Evolutionary conservation across 2,888 invertebrate species (phyloP).

Genomic region (Synanthedon formicaeformis): DNA sequence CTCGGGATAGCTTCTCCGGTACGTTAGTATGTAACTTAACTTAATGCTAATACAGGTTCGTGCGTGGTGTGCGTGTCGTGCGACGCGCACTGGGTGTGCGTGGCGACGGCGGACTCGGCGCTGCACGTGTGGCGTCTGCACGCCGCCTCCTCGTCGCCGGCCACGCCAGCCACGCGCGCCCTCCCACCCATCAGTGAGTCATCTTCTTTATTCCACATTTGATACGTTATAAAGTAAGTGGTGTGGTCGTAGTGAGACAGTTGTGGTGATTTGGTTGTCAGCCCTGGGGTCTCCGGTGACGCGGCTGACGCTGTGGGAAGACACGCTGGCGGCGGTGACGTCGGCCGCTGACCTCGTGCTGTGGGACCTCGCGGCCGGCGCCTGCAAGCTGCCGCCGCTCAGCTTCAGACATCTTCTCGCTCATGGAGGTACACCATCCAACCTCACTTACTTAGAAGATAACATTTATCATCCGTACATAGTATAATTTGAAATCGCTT

Average conservation of each 20-base stretch:
- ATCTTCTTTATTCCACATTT: too few relatives aligned
- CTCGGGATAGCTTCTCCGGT: too few relatives aligned
- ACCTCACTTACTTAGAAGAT: background rate
- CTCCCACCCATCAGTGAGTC: constrained; percentile 67
- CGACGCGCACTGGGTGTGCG: constrained; percentile 71
- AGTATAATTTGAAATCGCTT: too few relatives aligned
- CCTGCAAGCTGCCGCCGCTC: constrained; percentile 65
- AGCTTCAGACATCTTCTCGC: constrained; percentile 72
- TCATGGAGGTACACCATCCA: constrained; percentile 49
- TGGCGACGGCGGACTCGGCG: constrained; percentile 76
- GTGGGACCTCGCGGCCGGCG: constrained; percentile 72
- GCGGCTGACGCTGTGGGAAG: constrained; percentile 36
- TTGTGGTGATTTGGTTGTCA: constrained; percentile 11
- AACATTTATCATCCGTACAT: too few relatives aligned
- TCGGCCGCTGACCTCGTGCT: constrained; percentile 47
- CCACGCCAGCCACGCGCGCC: constrained; percentile 47
- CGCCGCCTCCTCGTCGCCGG: constrained; percentile 46
- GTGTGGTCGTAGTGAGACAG: background rate
- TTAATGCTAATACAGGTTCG: constrained; percentile 46
- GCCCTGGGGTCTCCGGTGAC: constrained; percentile 52
- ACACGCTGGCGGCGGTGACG: constrained; percentile 45
- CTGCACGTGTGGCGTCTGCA: constrained; percentile 73
- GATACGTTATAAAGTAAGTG: too few relatives aligned
- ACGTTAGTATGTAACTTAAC: background rate
- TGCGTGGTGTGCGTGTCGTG: constrained; percentile 72